Conservation (phyloP, 2,888 invertebrate species). For the Cancer borealis region DNA sequence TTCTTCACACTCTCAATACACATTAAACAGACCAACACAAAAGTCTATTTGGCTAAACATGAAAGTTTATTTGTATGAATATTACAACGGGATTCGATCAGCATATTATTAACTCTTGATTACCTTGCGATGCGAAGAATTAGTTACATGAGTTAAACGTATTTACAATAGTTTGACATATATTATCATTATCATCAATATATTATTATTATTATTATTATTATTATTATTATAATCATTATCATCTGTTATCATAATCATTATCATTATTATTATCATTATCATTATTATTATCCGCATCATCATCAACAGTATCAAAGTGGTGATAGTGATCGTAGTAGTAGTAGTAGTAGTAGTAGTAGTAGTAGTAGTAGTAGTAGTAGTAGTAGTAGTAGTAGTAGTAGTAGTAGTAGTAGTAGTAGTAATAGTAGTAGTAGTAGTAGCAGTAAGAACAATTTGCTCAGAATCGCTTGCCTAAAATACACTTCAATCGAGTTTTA, state of each 20-base stretch:
- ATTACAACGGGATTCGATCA: background rate
- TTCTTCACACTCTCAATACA: background rate
- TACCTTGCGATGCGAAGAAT: background rate
- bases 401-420: background rate
- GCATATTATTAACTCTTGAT: background rate
- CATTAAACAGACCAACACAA: background rate
- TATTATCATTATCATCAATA: background rate
- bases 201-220: slow-evolving; percentile 4
- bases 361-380: background rate
- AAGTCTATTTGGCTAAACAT: background rate
- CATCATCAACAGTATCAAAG: background rate
- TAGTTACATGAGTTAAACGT: background rate
- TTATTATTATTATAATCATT: background rate
- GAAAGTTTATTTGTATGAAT: background rate
- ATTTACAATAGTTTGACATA: background rate
- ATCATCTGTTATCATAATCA: background rate
- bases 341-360: background rate
- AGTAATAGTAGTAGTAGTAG: background rate
- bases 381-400: background rate
- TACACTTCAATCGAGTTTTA: too few species aligned
- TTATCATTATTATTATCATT: background rate
- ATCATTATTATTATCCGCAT: background rate
- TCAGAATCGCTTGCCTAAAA: too few species aligned
- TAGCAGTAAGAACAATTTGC: too few species aligned
- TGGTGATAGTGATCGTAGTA: background rate